A percentile compares a stretch with the other conserved stretches of the same genome.
Evolutionary conservation across 2,888 invertebrate genomes (phyloP).

Genomic region (Orchesella flavescens): DNA sequence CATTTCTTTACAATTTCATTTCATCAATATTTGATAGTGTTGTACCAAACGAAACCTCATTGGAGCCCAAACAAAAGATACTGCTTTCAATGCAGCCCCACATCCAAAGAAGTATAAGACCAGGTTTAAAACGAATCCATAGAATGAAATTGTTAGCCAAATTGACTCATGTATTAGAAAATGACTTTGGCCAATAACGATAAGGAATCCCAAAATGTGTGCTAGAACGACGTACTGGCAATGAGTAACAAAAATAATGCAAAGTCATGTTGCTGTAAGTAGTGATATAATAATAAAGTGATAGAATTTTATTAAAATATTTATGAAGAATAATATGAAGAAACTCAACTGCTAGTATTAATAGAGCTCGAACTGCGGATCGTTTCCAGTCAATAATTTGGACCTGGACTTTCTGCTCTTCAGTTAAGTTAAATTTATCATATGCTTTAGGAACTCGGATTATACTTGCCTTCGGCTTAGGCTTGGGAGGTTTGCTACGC

Average conservation of each 20-base stretch:
- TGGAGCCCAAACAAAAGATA: slow-evolving; percentile 19
- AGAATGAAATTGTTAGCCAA: not conserved
- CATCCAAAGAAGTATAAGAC: slow-evolving; percentile 20
- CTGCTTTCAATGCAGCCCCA: slow-evolving; percentile 6
- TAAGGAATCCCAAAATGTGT: slow-evolving; percentile 11
- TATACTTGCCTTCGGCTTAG: not conserved
- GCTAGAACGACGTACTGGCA: slow-evolving; percentile 12
- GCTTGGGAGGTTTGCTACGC: not conserved
- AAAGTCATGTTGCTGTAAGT: not conserved
- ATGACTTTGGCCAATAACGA: not conserved
- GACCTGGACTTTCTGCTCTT: not conserved
- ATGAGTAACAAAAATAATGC: not conserved
- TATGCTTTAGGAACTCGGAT: not conserved
- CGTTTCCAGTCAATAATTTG: slow-evolving; percentile 40
- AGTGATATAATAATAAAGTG: too few relatives aligned
- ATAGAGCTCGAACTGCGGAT: not conserved
- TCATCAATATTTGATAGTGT: too few relatives aligned
- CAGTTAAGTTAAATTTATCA: slow-evolving; percentile 5
- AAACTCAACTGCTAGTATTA: slow-evolving; percentile 17
- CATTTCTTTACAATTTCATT: too few relatives aligned
- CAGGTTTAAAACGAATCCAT: slow-evolving; percentile 15
- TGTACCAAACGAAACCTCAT: not conserved
- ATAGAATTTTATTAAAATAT: too few relatives aligned
- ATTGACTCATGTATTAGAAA: not conserved
- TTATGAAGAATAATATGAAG: not conserved